A percentile compares a stretch with the other conserved stretches of the same genome.
phyloP scores from a whole-genome alignment of 2,797 vertebrate species.

The Dendrocincla tyrannina region DNA sequence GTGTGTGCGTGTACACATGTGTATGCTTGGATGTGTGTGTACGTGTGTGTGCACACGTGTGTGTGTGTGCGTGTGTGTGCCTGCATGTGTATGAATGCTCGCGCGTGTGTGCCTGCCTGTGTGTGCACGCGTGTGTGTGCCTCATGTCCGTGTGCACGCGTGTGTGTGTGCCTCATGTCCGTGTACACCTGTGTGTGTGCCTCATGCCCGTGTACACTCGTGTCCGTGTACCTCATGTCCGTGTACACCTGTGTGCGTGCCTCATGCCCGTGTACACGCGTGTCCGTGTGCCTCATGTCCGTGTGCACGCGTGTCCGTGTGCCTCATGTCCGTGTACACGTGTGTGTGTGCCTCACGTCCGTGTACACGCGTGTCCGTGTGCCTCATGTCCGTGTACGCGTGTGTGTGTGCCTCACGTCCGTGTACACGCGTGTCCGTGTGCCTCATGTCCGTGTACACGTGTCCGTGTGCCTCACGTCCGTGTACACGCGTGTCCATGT shows the following conservation, averaged over 20 bases:
- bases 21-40: fast-evolving
- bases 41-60: fast-evolving
- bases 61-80: fast-evolving
- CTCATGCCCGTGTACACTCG: not conserved
- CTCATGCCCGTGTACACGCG: not conserved
- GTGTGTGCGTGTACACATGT: not conserved
- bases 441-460: not conserved
- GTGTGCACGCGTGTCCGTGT: not conserved
- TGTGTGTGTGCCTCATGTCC: not conserved
- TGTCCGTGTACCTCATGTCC: not conserved
- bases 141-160: not conserved
- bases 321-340: not conserved
- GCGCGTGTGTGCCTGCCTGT: not conserved
- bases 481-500: not conserved
- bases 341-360: fast-evolving
- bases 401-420: no score
- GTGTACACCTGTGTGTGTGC: fast-evolving
- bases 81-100: no score
- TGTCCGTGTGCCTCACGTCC: fast-evolving
- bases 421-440: no score
- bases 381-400: not conserved
- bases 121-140: fast-evolving
- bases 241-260: fast-evolving
- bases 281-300: not conserved
- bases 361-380: not conserved